A percentile compares a stretch with the other conserved stretches of the same genome.
Evolutionary conservation across 30 jellyfish, hydroid and myxozoan species (phyloP).

Genomic region (Aurelia coerulea): DNA sequence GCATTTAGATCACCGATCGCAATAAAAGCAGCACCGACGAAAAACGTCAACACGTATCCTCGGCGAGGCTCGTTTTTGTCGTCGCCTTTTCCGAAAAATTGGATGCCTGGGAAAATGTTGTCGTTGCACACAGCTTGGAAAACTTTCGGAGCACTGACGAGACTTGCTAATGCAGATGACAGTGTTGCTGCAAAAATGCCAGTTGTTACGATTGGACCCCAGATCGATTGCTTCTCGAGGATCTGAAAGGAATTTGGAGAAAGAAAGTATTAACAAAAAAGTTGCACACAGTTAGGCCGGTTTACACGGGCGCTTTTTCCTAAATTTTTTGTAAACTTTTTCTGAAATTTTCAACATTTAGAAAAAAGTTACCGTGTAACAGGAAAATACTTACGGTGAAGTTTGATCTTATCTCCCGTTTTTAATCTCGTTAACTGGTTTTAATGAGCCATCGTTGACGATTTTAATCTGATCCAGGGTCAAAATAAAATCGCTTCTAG

Average conservation of each 20-base stretch:
- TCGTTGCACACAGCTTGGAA: conserved; percentile 78
- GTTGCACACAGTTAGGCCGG: too few relatives aligned
- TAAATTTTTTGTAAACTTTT: too few relatives aligned
- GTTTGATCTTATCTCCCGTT: too few relatives aligned
- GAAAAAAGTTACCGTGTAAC: too few relatives aligned
- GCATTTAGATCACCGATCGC: conserved; percentile 70
- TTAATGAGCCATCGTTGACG: too few relatives aligned
- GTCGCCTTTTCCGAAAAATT: conserved; percentile 61
- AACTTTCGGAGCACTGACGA: conserved; percentile 79
- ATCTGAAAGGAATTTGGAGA: conserved; percentile 8
- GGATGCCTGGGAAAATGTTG: conserved; percentile 63
- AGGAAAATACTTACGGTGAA: too few relatives aligned
- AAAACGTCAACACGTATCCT: conserved; percentile 59
- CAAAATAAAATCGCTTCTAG: too few relatives aligned
- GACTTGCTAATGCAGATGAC: conserved; percentile 73
- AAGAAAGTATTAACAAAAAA: too few relatives aligned
- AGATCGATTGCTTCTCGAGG: conserved; percentile 44
- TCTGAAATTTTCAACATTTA: too few relatives aligned
- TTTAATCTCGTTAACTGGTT: too few relatives aligned
- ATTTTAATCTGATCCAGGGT: too few relatives aligned
- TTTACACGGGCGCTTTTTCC: too few relatives aligned
- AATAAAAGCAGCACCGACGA: conserved; percentile 67
- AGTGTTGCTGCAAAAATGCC: conserved; percentile 76
- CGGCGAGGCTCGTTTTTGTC: conserved; percentile 72
- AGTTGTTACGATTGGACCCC: conserved; percentile 76